Evolutionary conservation across 2,888 invertebrate species (phyloP).

Genomic region (Lamellibrachia satsuma): DNA sequence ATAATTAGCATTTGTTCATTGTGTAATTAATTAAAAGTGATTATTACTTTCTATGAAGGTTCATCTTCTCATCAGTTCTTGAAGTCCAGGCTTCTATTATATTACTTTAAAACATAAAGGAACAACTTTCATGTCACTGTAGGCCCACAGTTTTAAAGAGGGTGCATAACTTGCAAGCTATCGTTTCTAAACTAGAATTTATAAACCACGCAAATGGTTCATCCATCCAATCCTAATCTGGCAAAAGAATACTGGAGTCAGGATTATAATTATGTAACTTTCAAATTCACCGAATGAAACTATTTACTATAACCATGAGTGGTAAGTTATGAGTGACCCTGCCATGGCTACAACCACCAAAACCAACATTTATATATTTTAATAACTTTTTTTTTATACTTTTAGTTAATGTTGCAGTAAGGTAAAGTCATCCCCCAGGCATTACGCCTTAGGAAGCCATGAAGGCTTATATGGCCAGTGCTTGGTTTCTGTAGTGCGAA

Average conservation of each 20-base stretch:
- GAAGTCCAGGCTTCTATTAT: neutral
- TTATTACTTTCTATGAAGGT: neutral
- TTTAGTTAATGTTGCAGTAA: too few species aligned
- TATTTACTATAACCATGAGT: neutral
- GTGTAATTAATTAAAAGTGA: neutral
- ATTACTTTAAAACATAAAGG: neutral
- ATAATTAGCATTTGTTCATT: neutral
- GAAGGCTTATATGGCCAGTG: too few species aligned
- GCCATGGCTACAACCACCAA: too few species aligned
- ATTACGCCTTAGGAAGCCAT: too few species aligned
- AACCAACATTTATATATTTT: too few species aligned
- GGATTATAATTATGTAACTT: too few species aligned
- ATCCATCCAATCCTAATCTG: neutral
- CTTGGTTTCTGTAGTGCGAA: too few species aligned
- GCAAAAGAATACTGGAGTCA: neutral
- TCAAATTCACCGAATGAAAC: conserved; percentile 13
- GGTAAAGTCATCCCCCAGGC: too few species aligned
- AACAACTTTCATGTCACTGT: neutral
- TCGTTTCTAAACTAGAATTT: neutral
- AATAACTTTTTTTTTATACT: too few species aligned
- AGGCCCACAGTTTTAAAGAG: neutral
- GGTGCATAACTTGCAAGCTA: neutral
- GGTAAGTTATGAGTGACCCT: too few species aligned
- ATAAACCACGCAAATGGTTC: neutral
- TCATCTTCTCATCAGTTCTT: too few species aligned